A percentile compares a stretch with the other conserved stretches of the same genome.
phyloP scores from a whole-genome alignment of 2,797 vertebrate genomes.

The Mormyrus hasselquistii region DNA sequence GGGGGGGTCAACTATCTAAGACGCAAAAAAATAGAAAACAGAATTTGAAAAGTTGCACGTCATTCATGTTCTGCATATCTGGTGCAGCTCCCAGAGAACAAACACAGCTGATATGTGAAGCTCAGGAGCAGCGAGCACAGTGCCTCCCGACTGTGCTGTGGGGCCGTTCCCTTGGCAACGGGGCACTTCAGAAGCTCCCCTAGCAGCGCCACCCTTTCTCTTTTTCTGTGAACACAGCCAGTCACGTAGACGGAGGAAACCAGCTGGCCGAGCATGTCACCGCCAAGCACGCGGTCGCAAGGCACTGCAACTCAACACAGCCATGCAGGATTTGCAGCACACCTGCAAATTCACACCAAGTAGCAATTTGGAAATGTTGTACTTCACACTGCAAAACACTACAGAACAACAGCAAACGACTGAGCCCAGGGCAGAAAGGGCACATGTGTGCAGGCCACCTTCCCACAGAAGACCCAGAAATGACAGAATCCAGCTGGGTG shows the following conservation, averaged over 20 bases:
- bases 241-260: neutral
- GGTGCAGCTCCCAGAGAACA: neutral
- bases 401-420: neutral
- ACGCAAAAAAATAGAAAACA: neutral
- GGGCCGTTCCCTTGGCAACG: constrained; percentile 44
- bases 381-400: neutral
- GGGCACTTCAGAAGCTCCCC: neutral
- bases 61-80: neutral
- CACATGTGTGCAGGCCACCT: neutral
- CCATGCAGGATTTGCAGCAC: neutral
- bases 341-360: neutral
- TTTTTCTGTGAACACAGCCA: neutral
- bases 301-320: neutral
- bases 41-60: neutral
- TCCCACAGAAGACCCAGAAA: neutral
- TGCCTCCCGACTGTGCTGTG: neutral
- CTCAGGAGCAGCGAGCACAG: neutral
- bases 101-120: neutral
- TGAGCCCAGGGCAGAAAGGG: neutral
- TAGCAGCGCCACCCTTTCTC: neutral
- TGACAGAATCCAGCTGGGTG: neutral
- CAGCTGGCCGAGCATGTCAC: neutral
- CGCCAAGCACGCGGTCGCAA: neutral
- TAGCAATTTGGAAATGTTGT: neutral
- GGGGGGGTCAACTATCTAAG: neutral